A percentile compares a stretch with the other conserved stretches of the same genome.
Conservation (phyloP, 2,797 vertebrate species). For the Diceros bicornis region DNA sequence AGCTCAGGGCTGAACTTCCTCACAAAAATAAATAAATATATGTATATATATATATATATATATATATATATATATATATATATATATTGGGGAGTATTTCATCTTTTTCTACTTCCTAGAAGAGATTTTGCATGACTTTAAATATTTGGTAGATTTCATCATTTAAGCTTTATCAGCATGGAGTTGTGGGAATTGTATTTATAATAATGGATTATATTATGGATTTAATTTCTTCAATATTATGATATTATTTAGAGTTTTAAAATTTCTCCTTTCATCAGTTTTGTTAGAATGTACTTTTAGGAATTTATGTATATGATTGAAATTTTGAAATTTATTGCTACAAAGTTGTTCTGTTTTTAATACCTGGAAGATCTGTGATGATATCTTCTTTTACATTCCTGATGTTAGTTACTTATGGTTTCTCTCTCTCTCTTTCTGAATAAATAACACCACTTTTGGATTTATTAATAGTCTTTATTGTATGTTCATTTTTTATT, state of each 20-base stretch:
- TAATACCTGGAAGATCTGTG: neutral
- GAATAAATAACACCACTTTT: neutral
- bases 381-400: neutral
- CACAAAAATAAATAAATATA: no score
- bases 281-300: neutral
- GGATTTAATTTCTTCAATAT: neutral
- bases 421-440: neutral
- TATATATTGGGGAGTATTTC: neutral
- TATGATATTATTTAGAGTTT: neutral
- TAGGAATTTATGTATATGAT: neutral
- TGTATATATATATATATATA: no score
- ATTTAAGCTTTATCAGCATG: constrained; percentile 17
- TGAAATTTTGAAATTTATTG: neutral
- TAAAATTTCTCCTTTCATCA: neutral
- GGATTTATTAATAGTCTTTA: neutral
- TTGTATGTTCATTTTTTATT: neutral
- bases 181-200: neutral
- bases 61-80: no score
- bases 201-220: neutral
- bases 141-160: neutral
- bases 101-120: neutral
- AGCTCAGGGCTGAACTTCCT: no score
- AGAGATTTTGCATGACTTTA: neutral
- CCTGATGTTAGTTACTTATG: neutral
- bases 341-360: neutral